Evolutionary conservation across 2,888 invertebrate genomes (phyloP), one percentile per base, ranked within the genome.

Genomic region (Heliconius ismenius): DNA sequence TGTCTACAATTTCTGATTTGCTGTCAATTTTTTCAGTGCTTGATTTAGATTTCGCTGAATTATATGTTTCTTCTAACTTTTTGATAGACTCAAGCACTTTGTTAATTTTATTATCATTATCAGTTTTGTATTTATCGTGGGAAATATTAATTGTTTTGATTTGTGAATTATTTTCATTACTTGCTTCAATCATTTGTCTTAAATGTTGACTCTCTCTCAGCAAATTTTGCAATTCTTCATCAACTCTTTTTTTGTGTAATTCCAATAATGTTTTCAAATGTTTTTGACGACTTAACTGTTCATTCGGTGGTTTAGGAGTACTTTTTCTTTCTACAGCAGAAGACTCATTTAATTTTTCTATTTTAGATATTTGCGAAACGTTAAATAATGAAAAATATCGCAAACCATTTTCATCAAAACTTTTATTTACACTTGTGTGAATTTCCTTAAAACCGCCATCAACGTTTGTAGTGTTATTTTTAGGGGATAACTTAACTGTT

Each of bases 371-470:
- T 83, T 92, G 89, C 9, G 92, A 91, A 2, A 93, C 88, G 74
- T 93, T 93, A 0, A 92, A 87, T 67, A 90, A 81, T 1, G 92
- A 90, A 21, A 88, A 88, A 81, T 89, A 91, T 0, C 86, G 70
- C 1, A 91, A 49, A 1, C 93, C 93, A 78, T 91, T 87, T 81
- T 87, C 90, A 73, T 91, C 90, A 72, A 86, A 91, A 65, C 88
- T 91, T 81, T 92, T 92, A 76, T 93, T 92, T 4, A 93, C 92
- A 78, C 87, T 89, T 2, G 92, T 91, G 67, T 91, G 91, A 58
- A 91, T 81, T 88, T 92, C 92, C 84, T 92, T 93, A 64, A 89
- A 92, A 0, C 90, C 90, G 13, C 88, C 82, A 76, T 86, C 83
- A 2, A 85, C 63, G 0, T 84, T 82, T 1, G 88, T 84, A 1